Evolutionary conservation across 2,888 invertebrate species (phyloP), one percentile per base, ranked within the genome.

Genomic region (Brachypalpus laphriformis): DNA sequence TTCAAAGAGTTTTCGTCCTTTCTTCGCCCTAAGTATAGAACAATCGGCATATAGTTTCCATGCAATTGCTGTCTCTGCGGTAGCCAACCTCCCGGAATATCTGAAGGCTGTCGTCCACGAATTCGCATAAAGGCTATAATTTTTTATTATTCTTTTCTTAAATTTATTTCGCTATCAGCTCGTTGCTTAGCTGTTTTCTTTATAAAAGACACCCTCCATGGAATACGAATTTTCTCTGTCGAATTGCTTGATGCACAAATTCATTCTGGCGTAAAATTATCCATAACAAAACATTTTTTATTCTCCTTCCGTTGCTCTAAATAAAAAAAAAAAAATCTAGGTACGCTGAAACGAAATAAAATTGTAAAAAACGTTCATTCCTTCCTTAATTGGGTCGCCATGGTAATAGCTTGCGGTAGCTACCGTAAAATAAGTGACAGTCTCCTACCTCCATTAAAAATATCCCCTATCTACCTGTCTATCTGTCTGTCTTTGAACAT

Each of bases 321-420:
- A 31, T 25, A 22, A 20, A 25, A 56, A 25, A 20, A n/a, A 9
- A 14, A 22, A 14, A 49, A 34, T n/a, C 0, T 14, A 22, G 22
- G 22, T 40, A 56, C 31, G 7, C 6, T 25, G 14, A 8, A 45
- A 14, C 31, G 16, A 37, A 47, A 31, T 31, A 20, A 31, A 56
- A 70, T 56, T 45, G 25, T 31, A 45, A 34, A 56, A n/a, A 74
- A 45, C 47, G 6, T 68, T 25, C 31, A 20, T 59, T 66, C 8
- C 9, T 18, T 40, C 34, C 56, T 57, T 75, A 75, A 66, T 75
- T 75, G 66, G 66, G 75, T 68, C 76, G 76, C 40, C 18, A 31
- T 59, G 66, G 47, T 14, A 14, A 54, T 49, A 31, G 20, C 40
- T 59, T 49, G 65, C 40, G 20, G 47, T 42, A 47, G 49, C 57